Evolutionary conservation across 2,797 vertebrate genomes (phyloP).

Genomic region (Antrozous pallidus): DNA sequence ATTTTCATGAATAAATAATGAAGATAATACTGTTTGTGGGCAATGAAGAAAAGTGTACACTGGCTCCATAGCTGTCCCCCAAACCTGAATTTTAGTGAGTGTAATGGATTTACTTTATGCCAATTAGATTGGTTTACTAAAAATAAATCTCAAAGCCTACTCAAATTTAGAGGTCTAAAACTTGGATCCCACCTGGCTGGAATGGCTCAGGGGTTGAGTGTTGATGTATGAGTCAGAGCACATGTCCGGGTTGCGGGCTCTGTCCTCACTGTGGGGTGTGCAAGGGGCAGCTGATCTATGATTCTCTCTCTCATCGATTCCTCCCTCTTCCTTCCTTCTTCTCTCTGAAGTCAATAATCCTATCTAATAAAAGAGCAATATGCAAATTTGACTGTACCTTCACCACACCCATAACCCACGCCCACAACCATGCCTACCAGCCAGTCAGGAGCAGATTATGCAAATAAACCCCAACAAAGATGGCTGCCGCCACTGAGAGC

Average conservation of each 20-base stretch:
- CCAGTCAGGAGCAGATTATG: too few species aligned
- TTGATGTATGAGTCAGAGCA: too few species aligned
- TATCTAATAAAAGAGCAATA: too few species aligned
- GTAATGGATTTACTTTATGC: conserved; percentile 43
- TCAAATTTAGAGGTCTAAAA: conserved; percentile 44
- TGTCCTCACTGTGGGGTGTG: too few species aligned
- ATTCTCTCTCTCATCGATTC: background rate
- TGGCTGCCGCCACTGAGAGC: too few species aligned
- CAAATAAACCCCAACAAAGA: too few species aligned
- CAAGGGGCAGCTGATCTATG: too few species aligned
- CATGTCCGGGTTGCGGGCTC: too few species aligned
- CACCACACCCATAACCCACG: too few species aligned
- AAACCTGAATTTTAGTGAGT: background rate
- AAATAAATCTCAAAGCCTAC: background rate
- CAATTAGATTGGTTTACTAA: conserved; percentile 11
- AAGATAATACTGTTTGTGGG: background rate
- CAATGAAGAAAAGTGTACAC: background rate
- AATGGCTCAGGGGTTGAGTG: too few species aligned
- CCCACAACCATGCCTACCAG: too few species aligned
- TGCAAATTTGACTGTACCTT: too few species aligned
- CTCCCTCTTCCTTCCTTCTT: background rate
- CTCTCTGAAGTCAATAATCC: background rate
- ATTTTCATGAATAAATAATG: background rate
- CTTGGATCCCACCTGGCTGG: background rate
- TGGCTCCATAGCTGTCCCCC: background rate